Conservation (phyloP, 2,797 vertebrate genomes). For the Darevskia nairensis region DNA sequence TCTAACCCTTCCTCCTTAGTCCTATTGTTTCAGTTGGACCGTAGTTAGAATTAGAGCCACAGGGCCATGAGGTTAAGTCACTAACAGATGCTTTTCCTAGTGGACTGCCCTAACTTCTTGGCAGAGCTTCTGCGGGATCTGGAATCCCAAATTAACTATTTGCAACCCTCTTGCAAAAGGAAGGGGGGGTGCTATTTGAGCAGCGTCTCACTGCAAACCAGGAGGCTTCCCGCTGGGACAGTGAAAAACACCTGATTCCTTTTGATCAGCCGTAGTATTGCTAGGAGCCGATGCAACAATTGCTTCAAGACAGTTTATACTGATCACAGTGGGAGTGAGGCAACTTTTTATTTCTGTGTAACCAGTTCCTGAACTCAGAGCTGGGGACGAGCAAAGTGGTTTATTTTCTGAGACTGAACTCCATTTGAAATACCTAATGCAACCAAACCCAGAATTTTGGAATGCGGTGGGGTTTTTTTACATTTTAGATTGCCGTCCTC, state of each 20-base stretch:
- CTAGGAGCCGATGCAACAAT: conserved; percentile 5
- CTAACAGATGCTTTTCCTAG: conserved; percentile 75
- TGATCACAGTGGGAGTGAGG: not conserved
- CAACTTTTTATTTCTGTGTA: not conserved
- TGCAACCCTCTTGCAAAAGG: not conserved
- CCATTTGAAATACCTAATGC: not conserved
- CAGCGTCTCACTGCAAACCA: conserved; percentile 1
- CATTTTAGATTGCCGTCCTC: not conserved
- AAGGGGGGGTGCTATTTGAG: not conserved
- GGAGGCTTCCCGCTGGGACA: conserved; percentile 66
- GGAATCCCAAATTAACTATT: conserved; percentile 29
- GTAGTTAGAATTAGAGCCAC: conserved; percentile 69
- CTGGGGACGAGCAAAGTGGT: not conserved
- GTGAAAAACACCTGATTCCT: conserved; percentile 61
- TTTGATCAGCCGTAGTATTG: conserved; percentile 28
- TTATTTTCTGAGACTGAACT: not conserved
- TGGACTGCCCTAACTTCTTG: conserved; percentile 35
- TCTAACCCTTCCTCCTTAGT: conserved; percentile 28
- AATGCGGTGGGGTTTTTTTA: not conserved
- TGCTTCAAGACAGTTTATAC: not conserved
- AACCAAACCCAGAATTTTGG: not conserved
- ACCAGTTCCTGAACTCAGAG: not conserved
- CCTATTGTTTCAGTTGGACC: conserved; percentile 73
- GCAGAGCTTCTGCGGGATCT: conserved; percentile 3
- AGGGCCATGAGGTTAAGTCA: conserved; percentile 75